Base-by-base conservation (phyloP, 2,797 vertebrate species). In the Enoplosus armatus region DNA sequence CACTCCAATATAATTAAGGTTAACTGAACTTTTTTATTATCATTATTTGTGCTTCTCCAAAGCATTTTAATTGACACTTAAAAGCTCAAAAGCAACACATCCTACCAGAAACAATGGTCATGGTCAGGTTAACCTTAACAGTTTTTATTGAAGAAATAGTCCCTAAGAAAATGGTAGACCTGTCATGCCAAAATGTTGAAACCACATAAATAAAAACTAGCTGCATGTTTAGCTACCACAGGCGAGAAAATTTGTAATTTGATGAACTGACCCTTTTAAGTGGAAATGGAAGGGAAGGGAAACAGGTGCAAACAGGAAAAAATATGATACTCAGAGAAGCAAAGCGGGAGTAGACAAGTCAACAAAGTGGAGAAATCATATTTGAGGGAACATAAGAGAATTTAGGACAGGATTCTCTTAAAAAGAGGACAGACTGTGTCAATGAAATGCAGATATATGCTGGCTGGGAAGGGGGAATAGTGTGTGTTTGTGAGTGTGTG, bases 361-460 rank as follows among this genome's bases (percentile, higher is more conserved):
- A 41, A 43, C 3, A 43, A 27, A 35, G 35, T n/a, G n/a, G 29
- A 68, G 18, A 24, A 70, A 60, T 68, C n/a, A 29, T 56, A 64
- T 45, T 75, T 65, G 41, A 64, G 26, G 35, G 55, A 72, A 65
- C 5, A 15, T 43, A 48, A 66, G 33, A 53, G 26, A 83, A 88
- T 78, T 78, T 47, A 64, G 31, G 71, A 37, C 56, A 61, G 8
- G 22, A 10, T 31, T 79, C 50, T 60, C 50, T 60, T 35, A 45
- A 50, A 66, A 75, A 69, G 6, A 60, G 26, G 27, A 11, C 61
- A 4, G 14, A 74, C 54, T 83, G 58, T 83, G 78, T 76, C 76
- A 86, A 80, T 84, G 75, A 66, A 70, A 84, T 87, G 74, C 63
- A 84, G 63, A 88, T 85, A 72, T 85, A 83, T 85, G 62, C 78